Percentiles rank a stretch among this genome's conserved stretches.
These are phyloP conservation scores for Empis livida DNA, from an alignment of 2,888 invertebrate genomes.

Conservation along the genomic window DNA sequence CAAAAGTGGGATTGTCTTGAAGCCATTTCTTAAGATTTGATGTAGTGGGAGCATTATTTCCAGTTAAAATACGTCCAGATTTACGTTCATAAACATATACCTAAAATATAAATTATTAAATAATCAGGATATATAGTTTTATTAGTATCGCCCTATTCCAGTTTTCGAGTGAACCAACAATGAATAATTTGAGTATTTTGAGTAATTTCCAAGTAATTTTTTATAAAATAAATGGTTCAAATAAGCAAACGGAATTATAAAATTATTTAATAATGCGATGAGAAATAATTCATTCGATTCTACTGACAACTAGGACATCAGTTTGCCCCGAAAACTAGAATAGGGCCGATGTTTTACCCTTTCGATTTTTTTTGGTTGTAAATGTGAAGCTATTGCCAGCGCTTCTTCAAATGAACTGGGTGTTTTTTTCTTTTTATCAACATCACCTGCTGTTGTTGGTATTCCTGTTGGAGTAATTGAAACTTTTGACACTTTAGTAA, in stretches of 20 bases:
- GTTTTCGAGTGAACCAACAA: no score
- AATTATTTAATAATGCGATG: no score
- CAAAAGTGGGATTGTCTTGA: constrained; percentile 74
- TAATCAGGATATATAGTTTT: neutral
- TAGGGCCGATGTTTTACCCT: constrained; percentile 24
- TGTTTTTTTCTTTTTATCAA: constrained; percentile 27
- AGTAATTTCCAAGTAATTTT: no score
- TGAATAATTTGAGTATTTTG: no score
- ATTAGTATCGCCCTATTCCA: no score
- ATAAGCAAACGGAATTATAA: no score
- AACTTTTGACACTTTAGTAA: constrained; percentile 22
- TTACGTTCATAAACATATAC: constrained; percentile 75
- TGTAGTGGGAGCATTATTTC: constrained; percentile 71
- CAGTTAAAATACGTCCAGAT: constrained; percentile 59
- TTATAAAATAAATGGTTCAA: no score
- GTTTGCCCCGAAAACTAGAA: no score
- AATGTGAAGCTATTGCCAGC: constrained; percentile 23
- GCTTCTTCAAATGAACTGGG: constrained; percentile 33
- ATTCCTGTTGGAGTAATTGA: constrained; percentile 10
- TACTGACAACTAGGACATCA: no score
- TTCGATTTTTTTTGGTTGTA: constrained; percentile 26
- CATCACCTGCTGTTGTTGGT: constrained; percentile 16
- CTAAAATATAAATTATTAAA: constrained; percentile 13
- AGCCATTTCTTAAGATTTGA: constrained; percentile 71
- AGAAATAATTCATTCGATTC: no score